Evolutionary conservation across 2,888 invertebrate genomes (phyloP), one percentile per base, ranked within the genome.

Genomic region (Parnassius apollo): DNA sequence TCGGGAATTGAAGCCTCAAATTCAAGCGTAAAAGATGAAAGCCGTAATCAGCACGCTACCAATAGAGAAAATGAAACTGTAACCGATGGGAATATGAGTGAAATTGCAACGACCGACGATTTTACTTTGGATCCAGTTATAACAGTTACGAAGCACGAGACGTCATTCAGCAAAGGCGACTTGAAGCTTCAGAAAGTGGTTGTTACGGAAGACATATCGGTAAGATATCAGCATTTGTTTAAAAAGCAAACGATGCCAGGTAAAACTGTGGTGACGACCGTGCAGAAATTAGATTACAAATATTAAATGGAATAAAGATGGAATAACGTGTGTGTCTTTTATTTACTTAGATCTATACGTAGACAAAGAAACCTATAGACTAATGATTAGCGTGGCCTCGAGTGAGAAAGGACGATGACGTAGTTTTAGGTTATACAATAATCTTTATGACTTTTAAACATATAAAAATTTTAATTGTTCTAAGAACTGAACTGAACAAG

Each of bases 211-310:
- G 82, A 90, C 13, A 76, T 90, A 0, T 79, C 88, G 69, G 80
- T 89, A 65, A 86, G 83, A 68, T 87, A 77, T 65, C 80, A 84
- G 66, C 85, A 91, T 75, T 74, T 90, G 72, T 87, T 88, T 70
- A 88, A 83, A 70, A 87, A 86, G 60, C 75, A 84, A 52, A 79
- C 76, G 0, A 62, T 69, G 13, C 83, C 83, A 0, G 86, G 86
- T 0, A 86, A 88, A 71, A 84, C 85, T 2, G 78, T 88, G 0
- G 78, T 84, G 1, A 83, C 83, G 0, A 77, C 80, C 42, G 70
- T 88, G 0, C 85, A 89, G 53, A 84, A 76, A 50, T 75, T 86
- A 68, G 83, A 88, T 62, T 89, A 88, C 68, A 86, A 83, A 50
- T 84, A 85, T 71, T 83, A 57, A 75, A 67, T 53, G 12, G 3